Evolutionary conservation across 2,797 vertebrate species (phyloP), one percentile per base, ranked within the genome.

Genomic region (Nannoperca obscura): DNA sequence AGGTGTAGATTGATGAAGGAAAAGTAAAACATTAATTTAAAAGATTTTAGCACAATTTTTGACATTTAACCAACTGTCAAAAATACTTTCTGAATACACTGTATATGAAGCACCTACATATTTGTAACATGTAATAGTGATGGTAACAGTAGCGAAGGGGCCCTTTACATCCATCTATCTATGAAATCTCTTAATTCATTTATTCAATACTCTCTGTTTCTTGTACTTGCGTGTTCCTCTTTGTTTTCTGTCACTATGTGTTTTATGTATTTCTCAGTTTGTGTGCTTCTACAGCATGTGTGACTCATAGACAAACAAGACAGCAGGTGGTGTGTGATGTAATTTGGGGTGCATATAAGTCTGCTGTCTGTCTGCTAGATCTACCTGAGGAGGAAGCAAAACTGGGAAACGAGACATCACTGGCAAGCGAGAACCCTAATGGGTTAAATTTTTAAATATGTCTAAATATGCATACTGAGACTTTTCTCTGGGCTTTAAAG

Each of bases 261-360:
- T 88, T 86, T 74, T 36, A 79, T 77, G 58, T 70, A 70, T 83
- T 71, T 83, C 67, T 67, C 63, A 69, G 75, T 88, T 79, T 86
- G 82, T 78, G 74, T 87, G 55, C 77, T 42, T 85, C 50, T 71
- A 52, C 81, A 12, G 82, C 78, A 77, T 81, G 77, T 64, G 81
- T 93, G 88, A 91, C 86, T 91, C 89, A 88, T 71, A 84, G 75
- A 78, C 61, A 85, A 67, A 89, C 81, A 85, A 38, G 54, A 93
- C 96, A 88, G 94, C 94, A 93, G 95, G 95, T 92, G 94, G 95
- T 80, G 78, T 93, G 88, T 97, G 96, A 97, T 96, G 96, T 96
- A 93, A 97, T 94, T 92, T 71, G 67, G 53, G 77, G 40, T 93
- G 94, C 92, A 95, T 97, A 97, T 97, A 97, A 97, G 95, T 94